Base-by-base conservation (phyloP, 2,113 vertebrate genomes). In the Ammodytes marinus region DNA sequence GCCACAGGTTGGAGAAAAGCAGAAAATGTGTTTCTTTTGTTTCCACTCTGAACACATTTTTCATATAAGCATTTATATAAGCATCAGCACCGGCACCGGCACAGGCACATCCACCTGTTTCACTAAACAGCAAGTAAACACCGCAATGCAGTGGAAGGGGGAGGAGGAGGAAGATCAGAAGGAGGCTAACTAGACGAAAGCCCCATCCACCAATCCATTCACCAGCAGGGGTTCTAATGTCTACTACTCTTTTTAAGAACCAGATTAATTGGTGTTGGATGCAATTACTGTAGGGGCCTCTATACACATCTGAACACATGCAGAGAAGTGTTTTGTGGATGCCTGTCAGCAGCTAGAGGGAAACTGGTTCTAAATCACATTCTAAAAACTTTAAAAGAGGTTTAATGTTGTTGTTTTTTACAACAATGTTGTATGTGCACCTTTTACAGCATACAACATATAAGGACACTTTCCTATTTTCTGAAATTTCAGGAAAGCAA, bases 71-170 rank as follows among this genome's bases (percentile, higher is more conserved):
- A 74, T 87, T 86, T 82, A 54, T 39, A 63, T 42, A 60, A 64
- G 40, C 14, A 84, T 46, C 67, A 84, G 67, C 61, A 82, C 69
- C n/a, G n/a, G n/a, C n/a, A n/a, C n/a, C 69, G 53, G 61, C 80
- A 71, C 55, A 1, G 27, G 27, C 27, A 27, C 27, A 81, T 74
- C 6, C 69, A 89, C 74, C 70, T 49, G 84, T 89, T 83, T 79
- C 77, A 66, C 60, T 82, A 83, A 92, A 84, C 81, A 86, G 82
- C 74, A 83, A 72, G 69, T 73, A 79, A 70, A 86, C 85, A 66
- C 87, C 60, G 89, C 93, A 92, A 82, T 91, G 93, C 90, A 91
- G 89, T 86, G 89, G 79, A 76, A 82, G 52, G 35, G 54, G 70
- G 83, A 54, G 76, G 82, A 61, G 84, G 81, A 72, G 45, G 74